phyloP scores from a whole-genome alignment of 2,888 invertebrate genomes.

The Drosophila parthenogenetica region DNA sequence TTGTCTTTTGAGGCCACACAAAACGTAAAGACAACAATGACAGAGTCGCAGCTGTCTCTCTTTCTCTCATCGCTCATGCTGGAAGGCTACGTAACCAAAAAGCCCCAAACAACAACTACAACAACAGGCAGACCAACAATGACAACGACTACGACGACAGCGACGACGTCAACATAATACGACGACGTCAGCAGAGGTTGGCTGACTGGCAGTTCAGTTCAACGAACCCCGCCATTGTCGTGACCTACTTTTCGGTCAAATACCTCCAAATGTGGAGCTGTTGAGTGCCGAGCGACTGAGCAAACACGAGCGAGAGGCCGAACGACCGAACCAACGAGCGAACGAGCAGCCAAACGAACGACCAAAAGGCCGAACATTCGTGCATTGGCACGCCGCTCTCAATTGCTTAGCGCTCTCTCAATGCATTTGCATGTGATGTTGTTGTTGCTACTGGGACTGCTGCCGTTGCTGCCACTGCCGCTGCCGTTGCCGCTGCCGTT shows the following conservation, averaged over 20 bases:
- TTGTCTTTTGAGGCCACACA: constrained; percentile 70
- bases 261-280: constrained; percentile 85
- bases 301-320: constrained; percentile 36
- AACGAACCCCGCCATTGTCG: constrained; percentile 86
- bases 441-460: constrained; percentile 30
- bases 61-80: constrained; percentile 43
- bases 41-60: constrained; percentile 29
- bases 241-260: constrained; percentile 85
- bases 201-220: constrained; percentile 82
- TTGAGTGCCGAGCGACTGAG: constrained; percentile 44
- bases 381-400: constrained; percentile 42
- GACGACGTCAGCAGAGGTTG: constrained; percentile 68
- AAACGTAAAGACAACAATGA: constrained; percentile 48
- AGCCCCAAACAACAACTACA: constrained; percentile 56
- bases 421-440: constrained; percentile 73
- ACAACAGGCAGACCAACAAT: constrained; percentile 61
- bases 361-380: constrained; percentile 19
- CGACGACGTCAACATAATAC: constrained; percentile 69
- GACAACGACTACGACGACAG: constrained; percentile 51
- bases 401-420: constrained; percentile 43
- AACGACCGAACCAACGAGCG: constrained; percentile 18
- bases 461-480: constrained; percentile 33
- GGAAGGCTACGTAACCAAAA: constrained; percentile 78
- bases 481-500: constrained; percentile 23
- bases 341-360: constrained; percentile 19